These are phyloP conservation scores for Mesocentrotus franciscanus DNA, from an alignment of 53 echinoderm and acorn worm genomes.

Conservation along the genomic window DNA sequence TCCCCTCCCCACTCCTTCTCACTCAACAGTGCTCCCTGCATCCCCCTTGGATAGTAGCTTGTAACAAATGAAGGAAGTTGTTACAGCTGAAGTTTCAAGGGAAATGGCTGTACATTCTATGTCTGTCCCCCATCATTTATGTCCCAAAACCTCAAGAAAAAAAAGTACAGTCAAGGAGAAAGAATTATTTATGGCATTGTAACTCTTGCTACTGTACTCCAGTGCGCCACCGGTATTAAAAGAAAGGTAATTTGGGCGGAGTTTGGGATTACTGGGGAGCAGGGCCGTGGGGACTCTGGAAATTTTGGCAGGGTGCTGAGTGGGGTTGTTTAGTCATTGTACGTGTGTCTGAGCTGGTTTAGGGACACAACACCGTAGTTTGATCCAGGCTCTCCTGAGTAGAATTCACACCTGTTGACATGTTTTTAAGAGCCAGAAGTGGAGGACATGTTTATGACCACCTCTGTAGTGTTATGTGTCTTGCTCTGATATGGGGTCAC, in stretches of 20 bases:
- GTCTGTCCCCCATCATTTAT: constrained; percentile 35
- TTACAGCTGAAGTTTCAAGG: constrained; percentile 69
- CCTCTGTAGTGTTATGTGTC: constrained; percentile 3
- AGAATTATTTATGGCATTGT: constrained; percentile 51
- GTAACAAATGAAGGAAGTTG: constrained; percentile 69
- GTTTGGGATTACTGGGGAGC: constrained; percentile 43
- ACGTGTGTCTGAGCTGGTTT: constrained; percentile 37
- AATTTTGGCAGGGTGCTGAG: constrained; percentile 10
- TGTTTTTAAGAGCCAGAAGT: constrained; percentile 3
- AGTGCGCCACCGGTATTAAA: neutral
- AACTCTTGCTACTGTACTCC: constrained; percentile 11
- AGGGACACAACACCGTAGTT: neutral
- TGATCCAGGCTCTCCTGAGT: neutral
- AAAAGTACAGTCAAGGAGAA: constrained; percentile 55
- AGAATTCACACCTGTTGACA: constrained; percentile 59
- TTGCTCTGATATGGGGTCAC: neutral
- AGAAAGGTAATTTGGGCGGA: constrained; percentile 46
- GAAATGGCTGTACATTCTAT: constrained; percentile 44
- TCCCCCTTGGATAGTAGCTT: constrained; percentile 49
- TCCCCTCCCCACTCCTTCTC: constrained; percentile 16
- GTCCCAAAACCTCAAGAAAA: constrained; percentile 20
- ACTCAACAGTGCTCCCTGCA: neutral
- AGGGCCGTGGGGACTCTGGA: constrained; percentile 9
- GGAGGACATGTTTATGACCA: constrained; percentile 57
- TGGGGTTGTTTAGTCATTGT: constrained; percentile 8